Conservation (phyloP, 2,113 vertebrate genomes). For the Platichthys flesus region DNA sequence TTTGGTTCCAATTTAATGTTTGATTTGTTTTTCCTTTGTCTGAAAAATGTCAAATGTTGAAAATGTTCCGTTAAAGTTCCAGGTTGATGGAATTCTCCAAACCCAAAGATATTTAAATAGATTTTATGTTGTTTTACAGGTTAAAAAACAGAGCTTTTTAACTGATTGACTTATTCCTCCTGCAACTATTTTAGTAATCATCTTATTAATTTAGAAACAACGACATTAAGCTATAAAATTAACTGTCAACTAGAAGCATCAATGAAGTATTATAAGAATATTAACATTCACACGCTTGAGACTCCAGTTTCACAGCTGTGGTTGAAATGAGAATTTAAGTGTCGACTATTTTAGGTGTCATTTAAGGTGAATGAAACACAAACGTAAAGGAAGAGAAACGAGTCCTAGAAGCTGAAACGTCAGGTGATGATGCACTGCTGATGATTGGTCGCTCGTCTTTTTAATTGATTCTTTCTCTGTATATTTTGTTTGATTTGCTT, state of each 20-base stretch:
- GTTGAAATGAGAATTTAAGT: conserved; percentile 28
- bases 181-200: no score
- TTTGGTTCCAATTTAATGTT: not conserved
- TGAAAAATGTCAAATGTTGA: not conserved
- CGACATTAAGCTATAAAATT: not conserved
- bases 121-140: not conserved
- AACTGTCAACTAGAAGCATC: not conserved
- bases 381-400: not conserved
- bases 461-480: conserved; percentile 35
- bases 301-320: conserved; percentile 29
- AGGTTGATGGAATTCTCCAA: not conserved
- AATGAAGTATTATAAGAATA: not conserved
- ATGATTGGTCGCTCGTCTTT: conserved; percentile 32
- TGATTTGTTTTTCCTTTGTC: not conserved
- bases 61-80: not conserved
- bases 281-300: conserved; percentile 31
- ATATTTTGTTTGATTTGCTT: conserved; percentile 56
- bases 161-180: no score
- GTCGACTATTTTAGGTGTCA: conserved; percentile 37
- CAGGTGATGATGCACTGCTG: conserved; percentile 34
- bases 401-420: conserved; percentile 17
- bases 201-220: not conserved
- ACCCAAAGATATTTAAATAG: not conserved
- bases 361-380: conserved; percentile 10
- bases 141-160: no score